A percentile compares a stretch with the other conserved stretches of the same genome.
Evolutionary conservation across 2,888 invertebrate genomes (phyloP).

Genomic region (Auanema freiburgensis): DNA sequence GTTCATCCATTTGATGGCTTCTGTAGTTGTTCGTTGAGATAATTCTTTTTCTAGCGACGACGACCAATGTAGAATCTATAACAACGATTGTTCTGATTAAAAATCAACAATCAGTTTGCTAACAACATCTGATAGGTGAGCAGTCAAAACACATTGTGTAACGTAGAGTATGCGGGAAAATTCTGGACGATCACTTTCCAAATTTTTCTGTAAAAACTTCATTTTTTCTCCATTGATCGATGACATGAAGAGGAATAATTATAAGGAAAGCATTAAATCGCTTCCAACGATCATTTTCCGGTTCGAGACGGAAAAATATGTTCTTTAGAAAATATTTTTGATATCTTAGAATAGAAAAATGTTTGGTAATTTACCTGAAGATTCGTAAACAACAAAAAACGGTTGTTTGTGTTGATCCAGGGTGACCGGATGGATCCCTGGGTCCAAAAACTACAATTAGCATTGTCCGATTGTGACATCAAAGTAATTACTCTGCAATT

Average conservation of each 20-base stretch:
- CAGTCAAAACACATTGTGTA: slow-evolving; percentile 34
- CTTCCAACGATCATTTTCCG: neutral
- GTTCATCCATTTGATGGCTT: slow-evolving; percentile 2
- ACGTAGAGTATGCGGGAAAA: slow-evolving; percentile 21
- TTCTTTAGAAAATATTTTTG: neutral
- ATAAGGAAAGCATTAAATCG: no score
- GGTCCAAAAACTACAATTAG: slow-evolving; percentile 12
- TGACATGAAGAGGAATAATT: no score
- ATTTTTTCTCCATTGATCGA: no score
- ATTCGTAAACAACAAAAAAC: no score
- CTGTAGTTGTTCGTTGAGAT: neutral
- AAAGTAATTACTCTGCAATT: slow-evolving; percentile 9
- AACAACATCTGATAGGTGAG: slow-evolving; percentile 25
- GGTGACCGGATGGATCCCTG: slow-evolving; percentile 8
- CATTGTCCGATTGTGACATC: slow-evolving; percentile 2
- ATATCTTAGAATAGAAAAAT: no score
- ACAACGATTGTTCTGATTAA: neutral
- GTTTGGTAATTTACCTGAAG: no score
- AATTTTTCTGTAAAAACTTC: neutral
- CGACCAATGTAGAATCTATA: slow-evolving; percentile 7
- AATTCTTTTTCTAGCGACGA: slow-evolving; percentile 10
- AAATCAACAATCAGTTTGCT: slow-evolving; percentile 5
- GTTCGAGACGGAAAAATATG: slow-evolving; percentile 1
- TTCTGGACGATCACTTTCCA: slow-evolving; percentile 8
- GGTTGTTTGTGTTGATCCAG: slow-evolving; percentile 14